Base-by-base conservation (phyloP, 2,888 invertebrate species). In the Tineola bisselliella region DNA sequence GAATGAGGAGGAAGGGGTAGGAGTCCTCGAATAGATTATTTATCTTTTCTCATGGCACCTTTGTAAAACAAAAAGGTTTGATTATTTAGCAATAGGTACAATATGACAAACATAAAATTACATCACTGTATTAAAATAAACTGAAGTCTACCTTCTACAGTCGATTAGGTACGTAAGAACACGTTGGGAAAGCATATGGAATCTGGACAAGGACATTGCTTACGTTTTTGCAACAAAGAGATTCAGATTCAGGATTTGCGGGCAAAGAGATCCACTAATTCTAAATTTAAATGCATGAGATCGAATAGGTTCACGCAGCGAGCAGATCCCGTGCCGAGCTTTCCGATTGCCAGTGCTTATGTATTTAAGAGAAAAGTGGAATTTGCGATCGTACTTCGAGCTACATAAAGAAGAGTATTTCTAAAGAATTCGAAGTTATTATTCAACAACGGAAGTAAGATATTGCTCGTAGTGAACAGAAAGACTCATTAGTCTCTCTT, bases 281-380 rank as follows among this genome's bases (percentile, higher is more conserved):
- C 82, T 79, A 80, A 84, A 86, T 86, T 86, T 86, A 86, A 86
- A 86, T 86, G 86, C 86, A 86, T 86, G 84, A 84, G 84, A 83
- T 83, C 79, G 82, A 84, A 84, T 82, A 76, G 80, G 80, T 83
- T 80, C 77, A 77, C 76, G 76, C 77, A 75, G 73, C 75, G 70
- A 78, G 25, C 6, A 25, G 73, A 78, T 79, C 75, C 70, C 71
- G 67, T 69, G 69, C 69, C 66, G 74, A 76, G 74, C 73, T 79
- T 75, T 73, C 75, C 79, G 76, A 79, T 81, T 82, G 77, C 77
- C 74, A 70, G 70, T 77, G 75, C 80, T 84, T 82, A 81, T 79
- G 77, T 81, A 80, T 83, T 81, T 79, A 76, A 69, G 70, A 75
- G 75, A 77, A 77, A 81, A 81, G 79, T 76, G 73, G 72, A 69